Evolutionary conservation across 2,888 invertebrate species (phyloP).

Genomic region (Pollenia griseotomentosa): DNA sequence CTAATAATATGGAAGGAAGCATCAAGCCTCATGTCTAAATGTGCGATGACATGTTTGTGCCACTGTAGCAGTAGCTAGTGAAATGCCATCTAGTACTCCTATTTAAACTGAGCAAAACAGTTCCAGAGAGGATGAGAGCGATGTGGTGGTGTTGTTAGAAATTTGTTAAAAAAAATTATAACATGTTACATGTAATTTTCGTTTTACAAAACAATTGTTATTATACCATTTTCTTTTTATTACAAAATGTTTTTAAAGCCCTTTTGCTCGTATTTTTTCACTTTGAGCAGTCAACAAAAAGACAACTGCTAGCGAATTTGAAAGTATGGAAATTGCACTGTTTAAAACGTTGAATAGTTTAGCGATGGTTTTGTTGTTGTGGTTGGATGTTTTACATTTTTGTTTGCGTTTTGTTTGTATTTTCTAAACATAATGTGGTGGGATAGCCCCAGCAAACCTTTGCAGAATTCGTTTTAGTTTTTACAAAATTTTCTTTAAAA

Average conservation of each 20-base stretch:
- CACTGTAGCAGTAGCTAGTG: not conserved
- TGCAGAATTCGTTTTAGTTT: too few relatives aligned
- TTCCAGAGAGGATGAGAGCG: not conserved
- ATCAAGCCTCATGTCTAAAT: not conserved
- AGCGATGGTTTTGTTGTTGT: conserved; percentile 47
- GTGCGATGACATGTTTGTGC: not conserved
- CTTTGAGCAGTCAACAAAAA: conserved; percentile 4
- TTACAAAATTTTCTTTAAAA: too few relatives aligned
- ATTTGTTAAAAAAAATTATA: conserved; percentile 48
- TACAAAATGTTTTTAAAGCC: conserved; percentile 45
- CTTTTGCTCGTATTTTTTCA: conserved; percentile 5
- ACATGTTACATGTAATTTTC: conserved; percentile 56
- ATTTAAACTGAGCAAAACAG: conserved; percentile 11
- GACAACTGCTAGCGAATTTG: not conserved
- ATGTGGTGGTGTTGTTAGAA: conserved; percentile 11
- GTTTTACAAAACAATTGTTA: conserved; percentile 61
- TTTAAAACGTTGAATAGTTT: conserved; percentile 53
- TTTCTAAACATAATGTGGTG: conserved; percentile 44
- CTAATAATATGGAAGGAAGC: not conserved
- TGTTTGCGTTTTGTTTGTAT: conserved; percentile 13
- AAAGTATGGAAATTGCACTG: conserved; percentile 13
- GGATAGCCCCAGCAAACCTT: not conserved
- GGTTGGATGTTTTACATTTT: conserved; percentile 1
- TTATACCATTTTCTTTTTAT: conserved; percentile 54
- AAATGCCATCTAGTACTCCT: not conserved